Evolutionary conservation across 2,888 invertebrate species (phyloP), one percentile per base, ranked within the genome.

Genomic region (Drosophila percnosoma): DNA sequence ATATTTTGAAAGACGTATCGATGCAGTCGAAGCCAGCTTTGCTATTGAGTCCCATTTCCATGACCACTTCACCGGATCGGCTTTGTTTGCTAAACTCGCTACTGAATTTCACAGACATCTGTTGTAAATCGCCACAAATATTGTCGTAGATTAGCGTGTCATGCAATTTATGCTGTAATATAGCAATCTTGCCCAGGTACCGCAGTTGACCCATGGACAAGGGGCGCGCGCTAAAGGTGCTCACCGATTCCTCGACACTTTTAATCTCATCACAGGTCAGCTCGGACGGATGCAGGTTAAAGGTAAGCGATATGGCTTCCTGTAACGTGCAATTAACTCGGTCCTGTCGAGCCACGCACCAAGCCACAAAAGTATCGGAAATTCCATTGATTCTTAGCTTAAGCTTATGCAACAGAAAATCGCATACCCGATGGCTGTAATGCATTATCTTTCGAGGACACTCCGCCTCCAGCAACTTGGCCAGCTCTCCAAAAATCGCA

Each of bases 391-490:
- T 31, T 18, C 29, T 33, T 2, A 85, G 51, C 1, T 70, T 54
- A 18, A 80, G 61, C 11, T 40, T 33, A 21, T 72, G 33, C 10
- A 29, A n/a, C 5, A 85, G 38, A 2, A 75, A 67, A 45, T 85
- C 82, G 15, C 61, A 61, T n/a, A 87, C 66, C 0, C 85, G 84
- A 55, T 85, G 80, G 15, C 87, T 70, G n/a, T 83, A 82, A 57
- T 89, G 84, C 58, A 87, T 70, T 58, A 85, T 66, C 29, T 85
- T 85, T 7, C 65, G 48, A 0, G 85, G 85, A 38, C 31, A 21
- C 6, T 64, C 36, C 6, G 33, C 33, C 33, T 33, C 33, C 33
- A 31, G 31, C 10, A 31, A 8, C 31, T 31, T 31, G 31, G 31
- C 38, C 7, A 85, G n/a, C 21, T 79, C 72, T 4, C 52, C 52